These are phyloP conservation scores for Bambusicola thoracicus DNA, from an alignment of 2,113 vertebrate genomes.

Conservation along the genomic window DNA sequence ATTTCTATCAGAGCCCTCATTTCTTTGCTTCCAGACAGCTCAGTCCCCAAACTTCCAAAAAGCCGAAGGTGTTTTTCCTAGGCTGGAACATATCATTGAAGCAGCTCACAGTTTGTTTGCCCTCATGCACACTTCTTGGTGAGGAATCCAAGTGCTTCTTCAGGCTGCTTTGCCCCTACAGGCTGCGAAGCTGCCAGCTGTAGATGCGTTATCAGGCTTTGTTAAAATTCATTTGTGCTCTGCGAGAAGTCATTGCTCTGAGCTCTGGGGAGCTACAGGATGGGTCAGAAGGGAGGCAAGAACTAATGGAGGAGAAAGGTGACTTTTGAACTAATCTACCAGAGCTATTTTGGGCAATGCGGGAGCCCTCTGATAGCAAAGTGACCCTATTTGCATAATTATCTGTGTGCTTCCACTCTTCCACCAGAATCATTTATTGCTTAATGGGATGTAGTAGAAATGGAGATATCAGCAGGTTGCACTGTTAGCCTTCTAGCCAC, in stretches of 20 bases:
- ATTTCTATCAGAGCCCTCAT: not conserved
- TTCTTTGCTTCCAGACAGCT: not conserved
- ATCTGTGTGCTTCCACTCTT: constrained; percentile 13
- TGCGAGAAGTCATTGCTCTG: not conserved
- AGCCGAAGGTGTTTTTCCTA: not conserved
- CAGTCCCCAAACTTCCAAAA: not conserved
- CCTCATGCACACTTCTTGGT: not conserved
- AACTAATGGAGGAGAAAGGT: constrained; percentile 17
- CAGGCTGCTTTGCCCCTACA: not conserved
- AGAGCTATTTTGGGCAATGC: not conserved
- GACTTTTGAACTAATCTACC: constrained; percentile 19
- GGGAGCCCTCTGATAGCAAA: not conserved
- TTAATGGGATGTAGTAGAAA: constrained; percentile 62
- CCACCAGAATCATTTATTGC: constrained; percentile 32
- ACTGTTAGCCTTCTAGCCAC: not conserved
- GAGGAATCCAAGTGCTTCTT: not conserved
- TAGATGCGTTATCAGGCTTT: not conserved
- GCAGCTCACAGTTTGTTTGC: not conserved
- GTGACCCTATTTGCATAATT: constrained; percentile 45
- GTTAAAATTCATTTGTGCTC: not conserved
- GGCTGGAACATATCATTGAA: not conserved
- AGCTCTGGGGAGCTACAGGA: not conserved
- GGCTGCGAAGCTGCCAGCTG: fast-evolving
- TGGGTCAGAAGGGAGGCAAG: not conserved
- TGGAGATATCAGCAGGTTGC: not conserved